phyloP scores from a whole-genome alignment of 2,797 vertebrate species.

The Diplodus sargus region DNA sequence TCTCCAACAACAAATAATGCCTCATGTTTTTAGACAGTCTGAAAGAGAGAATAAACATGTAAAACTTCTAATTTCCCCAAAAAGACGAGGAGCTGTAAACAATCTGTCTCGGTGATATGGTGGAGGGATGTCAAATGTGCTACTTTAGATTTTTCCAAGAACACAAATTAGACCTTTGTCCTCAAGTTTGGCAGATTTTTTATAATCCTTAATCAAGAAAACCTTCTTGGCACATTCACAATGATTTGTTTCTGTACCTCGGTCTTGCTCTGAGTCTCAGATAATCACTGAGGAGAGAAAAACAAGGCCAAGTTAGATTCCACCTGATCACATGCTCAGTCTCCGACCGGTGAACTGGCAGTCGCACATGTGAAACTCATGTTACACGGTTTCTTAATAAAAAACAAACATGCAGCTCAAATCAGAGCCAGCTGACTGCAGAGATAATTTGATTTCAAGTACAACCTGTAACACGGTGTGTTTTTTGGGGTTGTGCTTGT shows the following conservation, averaged over 20 bases:
- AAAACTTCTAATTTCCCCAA: not conserved
- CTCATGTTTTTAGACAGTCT: not conserved
- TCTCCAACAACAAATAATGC: not conserved
- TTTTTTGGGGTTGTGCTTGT: not conserved
- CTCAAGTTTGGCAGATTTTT: constrained; percentile 30
- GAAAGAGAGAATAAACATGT: not conserved
- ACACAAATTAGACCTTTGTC: constrained; percentile 42
- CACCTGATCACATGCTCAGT: constrained; percentile 39
- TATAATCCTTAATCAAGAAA: constrained; percentile 17
- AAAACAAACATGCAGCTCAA: constrained; percentile 26
- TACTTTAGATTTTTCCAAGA: constrained; percentile 8
- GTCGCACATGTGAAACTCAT: constrained; percentile 19
- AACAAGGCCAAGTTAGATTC: constrained; percentile 13
- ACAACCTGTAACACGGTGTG: not conserved
- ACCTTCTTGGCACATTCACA: constrained; percentile 32
- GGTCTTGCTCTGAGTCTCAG: not conserved
- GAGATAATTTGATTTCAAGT: constrained; percentile 24
- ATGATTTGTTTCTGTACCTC: not conserved
- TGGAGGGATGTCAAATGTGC: not conserved
- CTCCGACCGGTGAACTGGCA: constrained; percentile 12
- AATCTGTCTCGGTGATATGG: not conserved
- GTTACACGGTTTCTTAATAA: constrained; percentile 19
- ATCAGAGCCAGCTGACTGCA: constrained; percentile 57
- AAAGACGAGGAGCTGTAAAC: not conserved
- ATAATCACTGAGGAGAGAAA: not conserved